phyloP scores from a whole-genome alignment of 2,797 vertebrate species.

The Trichosurus vulpecula region DNA sequence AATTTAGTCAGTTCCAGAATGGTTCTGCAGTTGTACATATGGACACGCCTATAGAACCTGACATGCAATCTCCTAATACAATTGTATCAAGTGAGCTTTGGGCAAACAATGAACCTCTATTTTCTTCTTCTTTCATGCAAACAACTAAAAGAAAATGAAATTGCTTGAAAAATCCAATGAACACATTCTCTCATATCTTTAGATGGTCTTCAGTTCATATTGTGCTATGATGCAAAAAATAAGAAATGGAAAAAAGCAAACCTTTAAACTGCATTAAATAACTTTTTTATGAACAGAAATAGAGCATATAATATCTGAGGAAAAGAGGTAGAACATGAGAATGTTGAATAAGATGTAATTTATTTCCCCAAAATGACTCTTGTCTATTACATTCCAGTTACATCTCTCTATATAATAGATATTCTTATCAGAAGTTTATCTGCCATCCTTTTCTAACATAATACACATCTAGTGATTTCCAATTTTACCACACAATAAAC shows the following conservation, averaged over 20 bases:
- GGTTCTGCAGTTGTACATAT: background rate
- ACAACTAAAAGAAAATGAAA: conserved; percentile 59
- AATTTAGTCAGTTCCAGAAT: background rate
- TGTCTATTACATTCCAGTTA: conserved; percentile 66
- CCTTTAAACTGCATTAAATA: conserved; percentile 65
- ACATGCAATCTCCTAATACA: background rate
- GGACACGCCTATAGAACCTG: background rate
- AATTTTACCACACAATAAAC: conserved; percentile 78
- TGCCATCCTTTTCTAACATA: conserved; percentile 75
- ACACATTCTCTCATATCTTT: conserved; percentile 11
- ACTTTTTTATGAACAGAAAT: conserved; percentile 63
- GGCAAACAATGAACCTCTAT: background rate
- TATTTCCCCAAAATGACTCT: conserved; percentile 66
- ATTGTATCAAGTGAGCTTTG: background rate
- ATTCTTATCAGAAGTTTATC: conserved; percentile 78
- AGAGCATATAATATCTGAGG: conserved; percentile 36
- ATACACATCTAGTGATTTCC: conserved; percentile 71
- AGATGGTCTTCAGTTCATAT: conserved; percentile 32
- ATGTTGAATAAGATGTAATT: conserved; percentile 71
- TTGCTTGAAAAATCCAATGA: conserved; percentile 46
- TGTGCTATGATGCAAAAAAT: conserved; percentile 64
- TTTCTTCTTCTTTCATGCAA: conserved; percentile 16
- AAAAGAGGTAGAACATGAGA: conserved; percentile 13
- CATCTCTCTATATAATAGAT: conserved; percentile 63
- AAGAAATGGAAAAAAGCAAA: conserved; percentile 42